phyloP scores from a whole-genome alignment of 2,888 invertebrate species.

The Drosophila fungiperda region DNA sequence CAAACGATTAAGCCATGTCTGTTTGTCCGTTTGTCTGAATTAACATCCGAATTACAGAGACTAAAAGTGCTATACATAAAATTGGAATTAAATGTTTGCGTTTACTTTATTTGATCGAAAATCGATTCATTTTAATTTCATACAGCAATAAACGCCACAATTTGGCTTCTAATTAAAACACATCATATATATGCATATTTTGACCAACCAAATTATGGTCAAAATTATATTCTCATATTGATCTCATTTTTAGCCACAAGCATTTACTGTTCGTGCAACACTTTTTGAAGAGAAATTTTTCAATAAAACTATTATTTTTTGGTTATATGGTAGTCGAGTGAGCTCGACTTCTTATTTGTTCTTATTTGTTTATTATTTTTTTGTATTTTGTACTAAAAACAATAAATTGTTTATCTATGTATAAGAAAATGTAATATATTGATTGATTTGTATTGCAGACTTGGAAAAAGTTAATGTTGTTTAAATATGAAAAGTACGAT shows the following conservation, averaged over 20 bases:
- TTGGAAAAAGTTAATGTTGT: neutral
- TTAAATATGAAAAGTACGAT: neutral
- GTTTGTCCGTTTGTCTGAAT: neutral
- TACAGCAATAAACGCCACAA: no score
- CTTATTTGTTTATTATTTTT: neutral
- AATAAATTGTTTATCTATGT: conserved; percentile 21
- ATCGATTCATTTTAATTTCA: no score
- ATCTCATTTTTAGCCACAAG: neutral
- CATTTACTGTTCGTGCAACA: neutral
- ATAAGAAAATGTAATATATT: neutral
- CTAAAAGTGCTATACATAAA: neutral
- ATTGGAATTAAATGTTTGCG: neutral
- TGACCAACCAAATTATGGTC: no score
- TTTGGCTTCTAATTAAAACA: no score
- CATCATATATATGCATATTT: no score
- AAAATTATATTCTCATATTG: neutral
- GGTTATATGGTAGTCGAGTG: neutral
- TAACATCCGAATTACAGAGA: neutral
- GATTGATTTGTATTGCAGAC: neutral
- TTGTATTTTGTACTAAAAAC: conserved; percentile 7
- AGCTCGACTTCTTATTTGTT: neutral
- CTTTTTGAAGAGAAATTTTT: neutral
- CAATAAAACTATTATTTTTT: neutral
- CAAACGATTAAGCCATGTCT: neutral
- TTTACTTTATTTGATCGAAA: no score